Evolutionary conservation across 2,113 vertebrate species (phyloP).

Genomic region (Geothlypis trichas): DNA sequence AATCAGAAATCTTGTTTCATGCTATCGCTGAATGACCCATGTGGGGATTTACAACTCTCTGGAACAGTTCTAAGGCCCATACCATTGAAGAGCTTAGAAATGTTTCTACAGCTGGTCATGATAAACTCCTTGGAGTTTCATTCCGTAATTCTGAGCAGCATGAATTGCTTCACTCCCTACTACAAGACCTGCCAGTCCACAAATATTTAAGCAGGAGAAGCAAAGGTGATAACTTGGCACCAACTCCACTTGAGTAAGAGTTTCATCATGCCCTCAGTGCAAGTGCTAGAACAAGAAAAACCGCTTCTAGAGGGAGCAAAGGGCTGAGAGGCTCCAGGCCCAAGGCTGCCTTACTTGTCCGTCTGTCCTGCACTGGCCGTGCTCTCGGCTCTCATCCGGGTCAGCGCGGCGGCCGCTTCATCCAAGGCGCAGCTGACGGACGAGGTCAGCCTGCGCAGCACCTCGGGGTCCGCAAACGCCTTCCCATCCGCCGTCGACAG

Average conservation of each 20-base stretch:
- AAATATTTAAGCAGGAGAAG: neutral
- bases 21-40: neutral
- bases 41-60: neutral
- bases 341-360: constrained; percentile 89
- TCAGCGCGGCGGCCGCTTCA: constrained; percentile 96
- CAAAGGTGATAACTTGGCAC: neutral
- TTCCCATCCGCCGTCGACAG: constrained; percentile 98
- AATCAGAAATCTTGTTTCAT: neutral
- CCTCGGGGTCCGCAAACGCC: constrained; percentile 98
- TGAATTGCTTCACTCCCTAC: neutral
- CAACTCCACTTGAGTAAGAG: neutral
- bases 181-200: neutral
- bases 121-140: accelerated
- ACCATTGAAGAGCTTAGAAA: neutral
- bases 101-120: accelerated
- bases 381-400: constrained; percentile 98
- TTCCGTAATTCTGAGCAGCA: neutral
- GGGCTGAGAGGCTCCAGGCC: accelerated
- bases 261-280: neutral
- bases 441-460: constrained; percentile 95
- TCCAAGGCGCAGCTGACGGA: constrained; percentile 99
- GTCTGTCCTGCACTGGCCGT: constrained; percentile 94
- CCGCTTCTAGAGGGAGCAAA: neutral
- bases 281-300: neutral
- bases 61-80: neutral